Evolutionary conservation across 1,140 invertebrate genomes (phyloP).

Genomic region (Listronotus oregonensis): DNA sequence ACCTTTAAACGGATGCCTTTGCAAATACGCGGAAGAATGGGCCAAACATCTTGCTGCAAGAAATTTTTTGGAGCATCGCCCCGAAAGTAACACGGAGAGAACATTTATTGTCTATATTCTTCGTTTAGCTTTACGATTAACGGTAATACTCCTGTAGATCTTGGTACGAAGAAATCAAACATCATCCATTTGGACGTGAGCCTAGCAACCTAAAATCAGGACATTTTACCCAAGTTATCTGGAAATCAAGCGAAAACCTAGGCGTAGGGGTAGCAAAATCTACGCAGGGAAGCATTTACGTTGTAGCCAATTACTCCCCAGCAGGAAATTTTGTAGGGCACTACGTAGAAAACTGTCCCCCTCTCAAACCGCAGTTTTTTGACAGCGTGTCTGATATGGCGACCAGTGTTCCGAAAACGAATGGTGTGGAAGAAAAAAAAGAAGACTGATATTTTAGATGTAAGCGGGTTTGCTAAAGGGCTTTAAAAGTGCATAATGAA

Average conservation of each 20-base stretch:
- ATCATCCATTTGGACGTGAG: slow-evolving; percentile 66
- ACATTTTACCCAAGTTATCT: slow-evolving; percentile 79
- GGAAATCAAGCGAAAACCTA: slow-evolving; percentile 75
- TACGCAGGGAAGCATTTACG: slow-evolving; percentile 73
- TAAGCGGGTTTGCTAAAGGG: slow-evolving; percentile 60
- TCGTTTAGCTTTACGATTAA: slow-evolving; percentile 69
- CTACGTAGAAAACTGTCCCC: slow-evolving; percentile 76
- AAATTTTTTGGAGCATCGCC: slow-evolving; percentile 74
- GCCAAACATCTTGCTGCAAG: slow-evolving; percentile 73
- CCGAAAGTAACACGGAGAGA: slow-evolving; percentile 80
- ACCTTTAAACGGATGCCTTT: too few species aligned
- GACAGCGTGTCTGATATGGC: background rate
- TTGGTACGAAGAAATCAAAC: slow-evolving; percentile 70
- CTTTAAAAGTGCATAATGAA: slow-evolving; percentile 77
- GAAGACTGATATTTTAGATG: slow-evolving; percentile 21
- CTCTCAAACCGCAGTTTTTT: slow-evolving; percentile 45
- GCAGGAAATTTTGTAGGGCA: slow-evolving; percentile 83
- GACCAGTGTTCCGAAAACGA: slow-evolving; percentile 21
- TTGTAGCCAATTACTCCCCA: slow-evolving; percentile 86
- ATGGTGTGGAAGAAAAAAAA: slow-evolving; percentile 1
- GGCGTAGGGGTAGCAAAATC: slow-evolving; percentile 77
- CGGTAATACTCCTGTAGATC: slow-evolving; percentile 73
- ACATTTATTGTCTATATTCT: slow-evolving; percentile 78
- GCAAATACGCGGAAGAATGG: slow-evolving; percentile 81
- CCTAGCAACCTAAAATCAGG: slow-evolving; percentile 70